Evolutionary conservation across 2,797 vertebrate species (phyloP).

Genomic region (Luscinia luscinia): DNA sequence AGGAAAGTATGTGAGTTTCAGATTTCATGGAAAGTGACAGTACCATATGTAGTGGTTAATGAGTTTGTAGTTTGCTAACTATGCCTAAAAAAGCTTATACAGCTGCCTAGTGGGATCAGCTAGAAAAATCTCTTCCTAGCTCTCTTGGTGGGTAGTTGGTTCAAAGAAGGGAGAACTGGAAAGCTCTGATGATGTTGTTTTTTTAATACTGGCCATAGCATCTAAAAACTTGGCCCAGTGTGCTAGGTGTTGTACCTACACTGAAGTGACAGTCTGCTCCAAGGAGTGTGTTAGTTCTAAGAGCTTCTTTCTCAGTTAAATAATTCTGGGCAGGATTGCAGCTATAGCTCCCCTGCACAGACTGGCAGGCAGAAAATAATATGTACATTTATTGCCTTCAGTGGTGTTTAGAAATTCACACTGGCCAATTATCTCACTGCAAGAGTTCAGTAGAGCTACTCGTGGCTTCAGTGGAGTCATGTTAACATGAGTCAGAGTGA

Average conservation of each 20-base stretch:
- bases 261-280: not conserved
- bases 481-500: not conserved
- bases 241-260: not conserved
- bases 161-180: not conserved
- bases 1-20: constrained; percentile 54
- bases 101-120: constrained; percentile 48
- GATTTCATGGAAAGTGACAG: constrained; percentile 71
- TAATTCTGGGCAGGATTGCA: not conserved
- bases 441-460: not conserved
- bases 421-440: not conserved
- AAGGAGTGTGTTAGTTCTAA: not conserved
- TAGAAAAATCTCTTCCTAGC: constrained; percentile 4
- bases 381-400: not conserved
- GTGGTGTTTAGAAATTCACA: not conserved
- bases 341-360: not conserved
- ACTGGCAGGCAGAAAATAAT: not conserved
- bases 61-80: constrained; percentile 68
- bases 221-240: not conserved
- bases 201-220: not conserved
- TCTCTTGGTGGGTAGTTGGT: not conserved
- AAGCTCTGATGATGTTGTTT: not conserved
- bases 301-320: not conserved
- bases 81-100: constrained; percentile 55
- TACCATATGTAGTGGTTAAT: constrained; percentile 70
- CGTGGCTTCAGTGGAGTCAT: not conserved